Percentiles rank a stretch among this genome's conserved stretches.
These are phyloP conservation scores for Lota lota DNA, from an alignment of 2,113 vertebrate genomes.

Conservation along the genomic window DNA sequence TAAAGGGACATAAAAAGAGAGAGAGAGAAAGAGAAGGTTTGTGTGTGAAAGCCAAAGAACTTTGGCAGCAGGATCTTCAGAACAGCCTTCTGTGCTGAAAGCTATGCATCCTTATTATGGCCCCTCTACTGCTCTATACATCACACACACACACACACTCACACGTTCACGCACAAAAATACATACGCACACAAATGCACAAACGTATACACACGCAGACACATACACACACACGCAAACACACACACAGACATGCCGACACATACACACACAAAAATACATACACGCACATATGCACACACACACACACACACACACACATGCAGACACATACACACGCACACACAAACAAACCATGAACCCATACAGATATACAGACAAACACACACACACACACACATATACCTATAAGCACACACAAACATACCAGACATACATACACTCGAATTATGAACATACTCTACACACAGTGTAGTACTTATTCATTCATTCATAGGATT, in stretches of 20 bases:
- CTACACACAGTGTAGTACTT: neutral
- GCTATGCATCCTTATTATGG: slow-evolving; percentile 55
- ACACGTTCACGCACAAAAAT: slow-evolving; percentile 5
- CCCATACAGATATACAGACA: neutral
- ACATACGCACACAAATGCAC: no score
- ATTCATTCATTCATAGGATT: neutral
- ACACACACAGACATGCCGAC: no score
- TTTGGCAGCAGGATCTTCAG: slow-evolving; percentile 22
- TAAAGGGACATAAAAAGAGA: neutral
- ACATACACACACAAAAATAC: neutral
- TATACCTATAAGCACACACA: neutral
- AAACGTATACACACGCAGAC: no score
- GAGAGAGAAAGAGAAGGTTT: slow-evolving; percentile 2
- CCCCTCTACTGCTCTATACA: slow-evolving; percentile 23
- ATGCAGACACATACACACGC: slow-evolving; percentile 7
- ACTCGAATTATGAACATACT: neutral
- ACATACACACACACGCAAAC: neutral
- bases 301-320: slow-evolving; percentile 2
- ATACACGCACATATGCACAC: neutral
- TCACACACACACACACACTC: slow-evolving; percentile 22
- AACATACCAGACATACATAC: neutral
- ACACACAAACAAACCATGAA: no score
- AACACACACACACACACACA: neutral
- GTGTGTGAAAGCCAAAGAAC: neutral
- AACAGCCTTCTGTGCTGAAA: neutral